Percentiles rank a stretch among this genome's conserved stretches.
Conservation (phyloP, 1,140 invertebrate genomes). For the Mylabris phalerata region DNA sequence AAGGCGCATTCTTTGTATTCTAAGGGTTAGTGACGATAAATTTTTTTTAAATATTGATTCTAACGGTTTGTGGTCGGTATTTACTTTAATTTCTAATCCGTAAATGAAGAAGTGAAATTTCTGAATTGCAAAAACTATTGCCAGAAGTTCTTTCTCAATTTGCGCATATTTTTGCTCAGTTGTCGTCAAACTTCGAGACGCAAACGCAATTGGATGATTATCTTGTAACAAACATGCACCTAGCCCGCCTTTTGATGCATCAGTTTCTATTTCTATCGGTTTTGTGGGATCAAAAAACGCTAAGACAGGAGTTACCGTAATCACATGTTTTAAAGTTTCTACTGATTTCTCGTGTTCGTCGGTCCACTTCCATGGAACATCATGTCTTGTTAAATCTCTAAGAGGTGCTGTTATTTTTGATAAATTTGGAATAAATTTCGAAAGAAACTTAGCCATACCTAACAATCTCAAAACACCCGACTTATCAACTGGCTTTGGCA, state of each 20-base stretch:
- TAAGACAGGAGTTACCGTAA: conserved; percentile 27
- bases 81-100: conserved; percentile 31
- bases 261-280: conserved; percentile 31
- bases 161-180: conserved; percentile 39
- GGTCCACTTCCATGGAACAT: conserved; percentile 18
- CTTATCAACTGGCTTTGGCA: conserved; percentile 26
- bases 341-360: conserved; percentile 24
- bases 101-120: conserved; percentile 42
- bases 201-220: conserved; percentile 31
- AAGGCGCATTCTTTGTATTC: conserved; percentile 42
- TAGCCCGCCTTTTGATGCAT: conserved; percentile 36
- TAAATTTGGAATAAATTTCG: conserved; percentile 30
- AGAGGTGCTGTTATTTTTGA: conserved; percentile 19
- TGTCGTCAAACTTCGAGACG: conserved; percentile 36
- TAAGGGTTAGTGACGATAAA: conserved; percentile 33
- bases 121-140: conserved; percentile 37
- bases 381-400: conserved; percentile 12
- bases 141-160: conserved; percentile 45
- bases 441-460: conserved; percentile 32
- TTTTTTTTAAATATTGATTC: too few relatives aligned
- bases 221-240: conserved; percentile 36
- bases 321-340: conserved; percentile 25
- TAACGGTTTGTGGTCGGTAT: too few relatives aligned
- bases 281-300: conserved; percentile 28
- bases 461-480: conserved; percentile 31